phyloP scores from a whole-genome alignment of 1,140 invertebrate species.

The Popillia japonica region DNA sequence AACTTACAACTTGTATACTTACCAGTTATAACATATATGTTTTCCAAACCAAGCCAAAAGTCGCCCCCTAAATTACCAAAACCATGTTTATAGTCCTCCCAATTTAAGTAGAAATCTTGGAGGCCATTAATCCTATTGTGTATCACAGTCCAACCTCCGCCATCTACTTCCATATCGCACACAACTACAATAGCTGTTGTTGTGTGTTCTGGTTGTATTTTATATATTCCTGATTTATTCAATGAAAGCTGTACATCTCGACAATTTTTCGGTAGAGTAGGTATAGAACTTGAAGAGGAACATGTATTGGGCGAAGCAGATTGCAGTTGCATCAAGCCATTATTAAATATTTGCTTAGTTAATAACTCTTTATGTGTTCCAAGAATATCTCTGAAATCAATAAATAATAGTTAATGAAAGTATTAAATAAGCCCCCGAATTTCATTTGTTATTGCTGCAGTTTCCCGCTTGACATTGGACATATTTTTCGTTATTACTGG shows the following conservation, averaged over 20 bases:
- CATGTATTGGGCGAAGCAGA: background rate
- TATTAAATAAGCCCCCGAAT: background rate
- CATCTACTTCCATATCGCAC: slow-evolving; percentile 66
- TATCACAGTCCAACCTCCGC: slow-evolving; percentile 71
- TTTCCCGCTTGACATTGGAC: background rate
- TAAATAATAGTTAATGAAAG: background rate
- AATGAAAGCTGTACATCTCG: slow-evolving; percentile 18
- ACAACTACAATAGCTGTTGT: slow-evolving; percentile 66
- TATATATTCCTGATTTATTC: slow-evolving; percentile 57
- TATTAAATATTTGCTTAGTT: slow-evolving; percentile 40
- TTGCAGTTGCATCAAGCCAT: slow-evolving; percentile 30
- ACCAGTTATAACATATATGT: slow-evolving; percentile 60
- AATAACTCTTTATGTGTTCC: background rate
- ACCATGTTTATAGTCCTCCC: slow-evolving; percentile 69
- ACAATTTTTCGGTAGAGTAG: slow-evolving; percentile 43
- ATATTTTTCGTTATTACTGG: too few relatives aligned
- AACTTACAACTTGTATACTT: too few relatives aligned
- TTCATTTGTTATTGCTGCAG: background rate
- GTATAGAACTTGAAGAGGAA: background rate
- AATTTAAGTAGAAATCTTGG: slow-evolving; percentile 70
- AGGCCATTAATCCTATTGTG: slow-evolving; percentile 70
- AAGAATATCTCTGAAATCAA: background rate
- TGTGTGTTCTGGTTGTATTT: slow-evolving; percentile 51
- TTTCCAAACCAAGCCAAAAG: slow-evolving; percentile 64
- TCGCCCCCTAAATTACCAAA: slow-evolving; percentile 64